Conservation (phyloP, 2,797 vertebrate genomes). For the Parotocinclus haroldoi region DNA sequence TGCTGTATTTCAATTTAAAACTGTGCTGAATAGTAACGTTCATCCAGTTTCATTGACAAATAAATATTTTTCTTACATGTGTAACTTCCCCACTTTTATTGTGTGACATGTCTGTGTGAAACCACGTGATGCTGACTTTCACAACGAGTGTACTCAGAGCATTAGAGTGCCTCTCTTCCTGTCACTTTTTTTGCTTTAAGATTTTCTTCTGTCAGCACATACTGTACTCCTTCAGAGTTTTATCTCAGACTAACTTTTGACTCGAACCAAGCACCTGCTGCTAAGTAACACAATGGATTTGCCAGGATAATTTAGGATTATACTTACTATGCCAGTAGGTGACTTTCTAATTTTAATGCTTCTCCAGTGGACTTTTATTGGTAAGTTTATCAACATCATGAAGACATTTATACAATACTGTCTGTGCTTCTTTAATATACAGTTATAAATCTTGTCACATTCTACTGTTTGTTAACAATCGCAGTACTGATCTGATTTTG, state of each 20-base stretch:
- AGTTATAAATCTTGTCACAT: neutral
- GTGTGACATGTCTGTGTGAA: constrained; percentile 1
- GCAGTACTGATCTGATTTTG: constrained; percentile 2
- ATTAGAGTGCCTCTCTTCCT: neutral
- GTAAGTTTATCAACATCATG: neutral
- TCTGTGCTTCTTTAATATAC: neutral
- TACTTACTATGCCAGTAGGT: constrained; percentile 18
- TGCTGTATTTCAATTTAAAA: neutral
- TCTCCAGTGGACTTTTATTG: constrained; percentile 13
- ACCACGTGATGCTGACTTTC: constrained; percentile 15
- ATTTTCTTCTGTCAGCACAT: neutral
- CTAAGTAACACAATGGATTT: neutral
- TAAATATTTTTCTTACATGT: constrained; percentile 9
- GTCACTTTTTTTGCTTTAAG: neutral
- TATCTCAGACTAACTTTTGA: neutral
- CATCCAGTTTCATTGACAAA: constrained; percentile 8
- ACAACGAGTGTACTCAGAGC: neutral
- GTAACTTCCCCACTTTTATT: neutral
- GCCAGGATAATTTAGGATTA: neutral
- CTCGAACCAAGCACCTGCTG: neutral
- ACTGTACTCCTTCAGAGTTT: neutral
- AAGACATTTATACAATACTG: neutral
- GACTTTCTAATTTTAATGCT: constrained; percentile 7
- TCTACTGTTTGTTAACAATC: neutral
- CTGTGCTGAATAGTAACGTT: neutral